phyloP scores from a whole-genome alignment of 1,140 invertebrate genomes.

The Adoxophyes honmai region DNA sequence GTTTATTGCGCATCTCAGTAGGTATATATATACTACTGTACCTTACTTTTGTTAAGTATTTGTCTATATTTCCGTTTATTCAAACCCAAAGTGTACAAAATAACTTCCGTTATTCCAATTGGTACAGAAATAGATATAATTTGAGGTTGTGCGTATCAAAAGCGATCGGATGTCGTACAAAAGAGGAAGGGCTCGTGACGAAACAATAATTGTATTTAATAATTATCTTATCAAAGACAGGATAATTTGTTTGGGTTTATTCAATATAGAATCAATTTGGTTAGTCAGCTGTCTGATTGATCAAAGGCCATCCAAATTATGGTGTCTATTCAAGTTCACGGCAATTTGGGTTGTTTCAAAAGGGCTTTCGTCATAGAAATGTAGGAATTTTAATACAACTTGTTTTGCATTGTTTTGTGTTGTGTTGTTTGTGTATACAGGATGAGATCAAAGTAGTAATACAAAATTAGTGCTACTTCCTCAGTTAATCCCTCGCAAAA shows the following conservation, averaged over 20 bases:
- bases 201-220: slow-evolving; percentile 57
- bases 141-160: background rate
- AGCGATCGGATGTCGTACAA: slow-evolving; percentile 22
- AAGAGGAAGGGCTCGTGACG: slow-evolving; percentile 40
- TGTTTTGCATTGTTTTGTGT: background rate
- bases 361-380: background rate
- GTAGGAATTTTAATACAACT: background rate
- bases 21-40: too few species aligned
- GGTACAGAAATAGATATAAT: too few species aligned
- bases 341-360: background rate
- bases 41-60: too few species aligned
- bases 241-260: slow-evolving; percentile 43
- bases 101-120: too few species aligned
- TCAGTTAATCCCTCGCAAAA: too few species aligned
- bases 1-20: too few species aligned
- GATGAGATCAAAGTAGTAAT: too few species aligned
- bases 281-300: slow-evolving; percentile 37
- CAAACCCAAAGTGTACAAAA: too few species aligned
- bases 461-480: too few species aligned
- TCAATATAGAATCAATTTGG: slow-evolving; percentile 41
- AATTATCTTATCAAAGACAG: slow-evolving; percentile 49
- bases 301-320: slow-evolving; percentile 33
- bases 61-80: too few species aligned
- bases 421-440: too few species aligned
- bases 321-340: background rate